Base-by-base conservation (phyloP, 2,888 invertebrate genomes). In the Cryptophagus acutangulus region DNA sequence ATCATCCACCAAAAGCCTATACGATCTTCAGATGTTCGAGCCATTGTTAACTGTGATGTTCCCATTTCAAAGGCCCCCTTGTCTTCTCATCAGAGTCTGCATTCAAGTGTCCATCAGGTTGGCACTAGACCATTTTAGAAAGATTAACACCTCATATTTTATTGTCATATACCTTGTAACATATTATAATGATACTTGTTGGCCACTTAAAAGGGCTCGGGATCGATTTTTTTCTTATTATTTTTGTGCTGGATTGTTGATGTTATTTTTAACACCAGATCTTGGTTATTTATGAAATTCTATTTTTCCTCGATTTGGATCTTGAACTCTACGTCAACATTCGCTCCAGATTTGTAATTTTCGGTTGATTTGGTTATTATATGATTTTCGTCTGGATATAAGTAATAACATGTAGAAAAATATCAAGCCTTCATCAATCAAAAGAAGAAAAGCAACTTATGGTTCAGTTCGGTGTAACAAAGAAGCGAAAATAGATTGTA, bases 51-150 rank as follows among this genome's bases (percentile, higher is more conserved):
- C 52, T 53, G 56, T n/a, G n/a, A n/a, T n/a, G n/a, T 54, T 51
- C 52, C 56, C 52, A 54, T 61, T 59, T 60, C 59, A 61, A 61
- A 58, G 56, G 58, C 46, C 57, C 54, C 52, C 59, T 62, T 63
- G 55, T 62, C 49, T 55, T 58, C 61, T 57, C 61, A 61, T 62
- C 64, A 63, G 56, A 52, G 38, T 46, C 48, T 46, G 54, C 51
- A 64, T 65, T 66, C 61, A 64, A 48, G 55, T 57, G 63, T 65
- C 65, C 55, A 60, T 65, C 65, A 63, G 55, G 53, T 56, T 61
- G 62, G 63, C 65, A 65, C 63, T 65, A 62, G 62, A 65, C 61
- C 63, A 60, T 63, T 61, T 61, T 59, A 51, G 57, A 56, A 61
- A 62, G 61, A 66, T 65, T 65, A 66, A 66, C 65, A 65, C 61